A percentile compares a stretch with the other conserved stretches of the same genome.
phyloP scores from a whole-genome alignment of 1,140 invertebrate genomes.

The Panagrolaimus sp. region DNA sequence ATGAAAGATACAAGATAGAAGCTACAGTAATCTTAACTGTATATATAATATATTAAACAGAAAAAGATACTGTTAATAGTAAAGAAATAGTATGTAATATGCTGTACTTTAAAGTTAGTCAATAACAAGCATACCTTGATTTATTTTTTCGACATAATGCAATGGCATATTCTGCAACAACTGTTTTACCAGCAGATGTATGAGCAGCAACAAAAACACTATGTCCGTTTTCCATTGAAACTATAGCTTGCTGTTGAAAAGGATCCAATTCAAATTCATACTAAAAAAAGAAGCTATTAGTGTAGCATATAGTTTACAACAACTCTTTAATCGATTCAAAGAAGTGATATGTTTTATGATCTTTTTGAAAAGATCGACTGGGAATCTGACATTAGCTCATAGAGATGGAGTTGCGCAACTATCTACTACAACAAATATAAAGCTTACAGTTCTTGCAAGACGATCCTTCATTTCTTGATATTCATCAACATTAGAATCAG shows the following conservation, averaged over 20 bases:
- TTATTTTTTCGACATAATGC: conserved; percentile 84
- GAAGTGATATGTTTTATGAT: no score
- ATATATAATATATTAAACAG: no score
- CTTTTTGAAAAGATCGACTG: no score
- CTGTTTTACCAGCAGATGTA: conserved; percentile 97
- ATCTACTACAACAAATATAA: no score
- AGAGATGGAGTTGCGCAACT: neutral
- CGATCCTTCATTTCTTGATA: conserved; percentile 5
- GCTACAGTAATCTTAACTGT: no score
- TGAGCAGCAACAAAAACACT: conserved; percentile 98
- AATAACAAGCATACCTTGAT: conserved; percentile 68
- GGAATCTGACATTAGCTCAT: no score
- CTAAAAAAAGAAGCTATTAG: conserved; percentile 39
- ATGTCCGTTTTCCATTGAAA: conserved; percentile 83
- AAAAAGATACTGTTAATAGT: no score
- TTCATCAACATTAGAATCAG: neutral
- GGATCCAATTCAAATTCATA: conserved; percentile 90
- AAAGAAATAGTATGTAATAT: no score
- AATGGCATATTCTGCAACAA: conserved; percentile 93
- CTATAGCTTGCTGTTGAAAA: conserved; percentile 91
- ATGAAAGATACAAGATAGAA: no score
- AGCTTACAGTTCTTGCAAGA: conserved; percentile 1
- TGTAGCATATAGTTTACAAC: no score
- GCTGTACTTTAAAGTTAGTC: no score
- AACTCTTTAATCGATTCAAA: no score